Evolutionary conservation across 2,797 vertebrate genomes (phyloP).

Genomic region (Ispidina picta): DNA sequence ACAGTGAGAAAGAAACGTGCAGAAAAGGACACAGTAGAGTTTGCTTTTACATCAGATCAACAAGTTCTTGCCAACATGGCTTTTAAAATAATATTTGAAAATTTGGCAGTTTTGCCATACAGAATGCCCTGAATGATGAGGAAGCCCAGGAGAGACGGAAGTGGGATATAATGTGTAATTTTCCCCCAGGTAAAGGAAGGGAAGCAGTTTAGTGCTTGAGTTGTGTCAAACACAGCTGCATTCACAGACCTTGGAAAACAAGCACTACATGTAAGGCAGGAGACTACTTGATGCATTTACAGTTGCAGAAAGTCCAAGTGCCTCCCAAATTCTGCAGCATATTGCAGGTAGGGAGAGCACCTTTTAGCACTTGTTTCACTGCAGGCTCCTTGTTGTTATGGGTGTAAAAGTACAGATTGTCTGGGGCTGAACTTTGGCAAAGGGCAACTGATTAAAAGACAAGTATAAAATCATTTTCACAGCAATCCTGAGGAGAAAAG

Average conservation of each 20-base stretch:
- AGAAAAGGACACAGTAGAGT: background rate
- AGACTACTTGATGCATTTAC: background rate
- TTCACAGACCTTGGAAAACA: background rate
- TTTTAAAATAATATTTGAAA: background rate
- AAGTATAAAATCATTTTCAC: background rate
- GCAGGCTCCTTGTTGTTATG: background rate
- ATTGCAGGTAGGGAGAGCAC: background rate
- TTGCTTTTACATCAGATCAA: background rate
- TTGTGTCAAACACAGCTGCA: background rate
- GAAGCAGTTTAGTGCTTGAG: background rate
- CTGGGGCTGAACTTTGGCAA: background rate
- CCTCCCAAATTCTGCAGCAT: background rate
- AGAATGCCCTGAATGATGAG: background rate
- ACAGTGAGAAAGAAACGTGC: background rate
- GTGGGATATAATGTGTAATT: background rate
- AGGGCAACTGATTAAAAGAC: background rate
- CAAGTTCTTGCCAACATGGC: background rate
- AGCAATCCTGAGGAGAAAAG: background rate
- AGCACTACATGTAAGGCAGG: background rate
- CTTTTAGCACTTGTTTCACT: background rate
- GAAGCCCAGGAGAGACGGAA: background rate
- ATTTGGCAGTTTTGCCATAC: background rate
- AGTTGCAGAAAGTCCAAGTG: background rate
- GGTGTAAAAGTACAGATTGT: background rate
- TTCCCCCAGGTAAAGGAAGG: background rate